Percentiles rank a stretch among this genome's conserved stretches.
phyloP scores from a whole-genome alignment of 2,888 invertebrate genomes.

The Andrena minutula region DNA sequence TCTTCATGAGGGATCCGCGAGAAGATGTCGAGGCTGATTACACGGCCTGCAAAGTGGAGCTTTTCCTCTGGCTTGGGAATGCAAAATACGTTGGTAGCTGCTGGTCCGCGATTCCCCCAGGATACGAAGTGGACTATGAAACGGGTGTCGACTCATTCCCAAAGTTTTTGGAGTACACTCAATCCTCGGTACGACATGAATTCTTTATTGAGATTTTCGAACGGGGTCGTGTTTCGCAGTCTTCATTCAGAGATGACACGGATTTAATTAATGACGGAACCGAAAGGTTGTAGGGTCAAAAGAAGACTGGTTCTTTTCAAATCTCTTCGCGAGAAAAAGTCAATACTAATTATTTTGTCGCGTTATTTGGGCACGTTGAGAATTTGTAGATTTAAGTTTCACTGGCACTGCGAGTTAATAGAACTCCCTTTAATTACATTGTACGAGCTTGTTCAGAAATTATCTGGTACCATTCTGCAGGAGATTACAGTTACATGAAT shows the following conservation, averaged over 20 bases:
- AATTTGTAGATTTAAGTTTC: too few relatives aligned
- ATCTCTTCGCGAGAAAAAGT: not conserved
- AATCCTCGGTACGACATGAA: conserved; percentile 71
- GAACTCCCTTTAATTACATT: too few relatives aligned
- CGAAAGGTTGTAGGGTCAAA: not conserved
- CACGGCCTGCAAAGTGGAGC: conserved; percentile 79
- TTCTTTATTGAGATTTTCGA: not conserved
- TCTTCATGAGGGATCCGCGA: conserved; percentile 76
- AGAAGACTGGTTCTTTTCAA: not conserved
- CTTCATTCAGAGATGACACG: not conserved
- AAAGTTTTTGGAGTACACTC: conserved; percentile 78
- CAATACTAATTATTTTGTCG: not conserved
- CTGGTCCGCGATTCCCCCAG: conserved; percentile 80
- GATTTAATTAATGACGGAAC: conserved; percentile 37
- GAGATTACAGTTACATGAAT: too few relatives aligned
- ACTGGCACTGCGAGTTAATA: too few relatives aligned
- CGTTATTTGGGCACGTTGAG: too few relatives aligned
- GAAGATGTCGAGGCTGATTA: conserved; percentile 68
- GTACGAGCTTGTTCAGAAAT: too few relatives aligned
- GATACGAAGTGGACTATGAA: conserved; percentile 76
- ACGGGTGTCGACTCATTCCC: conserved; percentile 75
- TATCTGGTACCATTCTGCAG: too few relatives aligned
- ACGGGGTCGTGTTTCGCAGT: conserved; percentile 8
- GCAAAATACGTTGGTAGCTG: conserved; percentile 75
- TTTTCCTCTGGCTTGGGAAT: conserved; percentile 82